phyloP scores from a whole-genome alignment of 1,140 invertebrate genomes.

The Pogonomyrmex barbatus region DNA sequence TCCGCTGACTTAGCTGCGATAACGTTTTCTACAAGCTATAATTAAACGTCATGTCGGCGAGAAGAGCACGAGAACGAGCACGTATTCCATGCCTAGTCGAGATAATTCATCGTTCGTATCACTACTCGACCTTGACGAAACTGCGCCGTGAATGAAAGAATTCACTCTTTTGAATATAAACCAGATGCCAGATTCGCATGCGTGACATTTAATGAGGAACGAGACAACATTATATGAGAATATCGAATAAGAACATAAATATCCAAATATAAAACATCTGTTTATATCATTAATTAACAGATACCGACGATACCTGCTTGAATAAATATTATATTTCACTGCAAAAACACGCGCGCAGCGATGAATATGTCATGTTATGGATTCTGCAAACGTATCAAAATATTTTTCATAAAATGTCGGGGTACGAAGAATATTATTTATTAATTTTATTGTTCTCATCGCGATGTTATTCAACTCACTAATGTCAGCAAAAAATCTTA shows the following conservation, averaged over 20 bases:
- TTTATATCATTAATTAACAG: conserved; percentile 1
- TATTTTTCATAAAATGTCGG: background rate
- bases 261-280: conserved; percentile 12
- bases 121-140: conserved; percentile 11
- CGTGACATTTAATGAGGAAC: background rate
- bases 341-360: background rate
- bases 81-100: background rate
- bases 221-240: background rate
- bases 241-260: background rate
- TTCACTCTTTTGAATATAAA: conserved; percentile 14
- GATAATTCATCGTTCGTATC: conserved; percentile 37
- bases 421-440: conserved; percentile 10
- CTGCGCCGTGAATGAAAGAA: background rate
- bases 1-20: conserved; percentile 7
- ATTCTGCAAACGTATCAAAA: background rate
- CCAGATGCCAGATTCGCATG: background rate
- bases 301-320: background rate
- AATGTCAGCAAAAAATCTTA: background rate
- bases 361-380: background rate
- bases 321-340: conserved; percentile 9
- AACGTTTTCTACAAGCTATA: conserved; percentile 30
- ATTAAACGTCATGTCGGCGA: conserved; percentile 13
- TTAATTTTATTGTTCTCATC: background rate
- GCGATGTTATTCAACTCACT: background rate
- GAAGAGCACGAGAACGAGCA: background rate